Conservation (phyloP, 1,140 invertebrate genomes). For the Parapsyche elsis region DNA sequence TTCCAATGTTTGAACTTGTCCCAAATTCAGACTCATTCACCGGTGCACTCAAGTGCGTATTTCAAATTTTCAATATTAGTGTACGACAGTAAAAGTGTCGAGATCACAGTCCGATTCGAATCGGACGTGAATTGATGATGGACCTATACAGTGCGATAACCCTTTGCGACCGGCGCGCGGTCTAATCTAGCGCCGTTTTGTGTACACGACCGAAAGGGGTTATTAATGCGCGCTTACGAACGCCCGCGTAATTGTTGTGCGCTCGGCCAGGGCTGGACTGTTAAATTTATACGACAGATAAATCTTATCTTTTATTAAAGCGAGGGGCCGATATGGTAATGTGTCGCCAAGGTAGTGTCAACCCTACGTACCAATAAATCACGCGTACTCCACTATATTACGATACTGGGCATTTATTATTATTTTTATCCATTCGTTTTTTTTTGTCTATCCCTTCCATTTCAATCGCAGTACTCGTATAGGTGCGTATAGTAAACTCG, state of each 20-base stretch:
- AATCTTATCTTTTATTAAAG: conserved; percentile 45
- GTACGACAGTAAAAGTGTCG: too few species aligned
- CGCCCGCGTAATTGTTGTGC: conserved; percentile 18
- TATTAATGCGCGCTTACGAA: neutral
- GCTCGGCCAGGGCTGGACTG: conserved; percentile 8
- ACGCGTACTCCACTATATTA: neutral
- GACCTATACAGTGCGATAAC: neutral
- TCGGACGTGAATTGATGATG: conserved; percentile 22
- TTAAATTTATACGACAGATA: conserved; percentile 42
- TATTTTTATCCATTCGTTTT: too few species aligned
- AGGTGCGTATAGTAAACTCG: too few species aligned
- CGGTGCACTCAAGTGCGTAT: too few species aligned
- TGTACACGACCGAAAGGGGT: neutral
- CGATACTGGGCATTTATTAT: too few species aligned
- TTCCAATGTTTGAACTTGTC: too few species aligned
- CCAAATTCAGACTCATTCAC: too few species aligned
- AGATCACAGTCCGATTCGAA: neutral
- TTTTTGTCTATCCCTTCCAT: too few species aligned
- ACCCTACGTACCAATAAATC: conserved; percentile 1
- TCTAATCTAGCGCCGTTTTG: neutral
- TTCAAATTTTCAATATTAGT: too few species aligned
- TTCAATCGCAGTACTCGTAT: too few species aligned
- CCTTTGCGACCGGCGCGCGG: neutral
- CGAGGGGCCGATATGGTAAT: conserved; percentile 35
- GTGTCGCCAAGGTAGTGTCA: conserved; percentile 19